These are phyloP conservation scores for Eristalis intricaria DNA, from an alignment of 2,888 invertebrate genomes.

Conservation along the genomic window DNA sequence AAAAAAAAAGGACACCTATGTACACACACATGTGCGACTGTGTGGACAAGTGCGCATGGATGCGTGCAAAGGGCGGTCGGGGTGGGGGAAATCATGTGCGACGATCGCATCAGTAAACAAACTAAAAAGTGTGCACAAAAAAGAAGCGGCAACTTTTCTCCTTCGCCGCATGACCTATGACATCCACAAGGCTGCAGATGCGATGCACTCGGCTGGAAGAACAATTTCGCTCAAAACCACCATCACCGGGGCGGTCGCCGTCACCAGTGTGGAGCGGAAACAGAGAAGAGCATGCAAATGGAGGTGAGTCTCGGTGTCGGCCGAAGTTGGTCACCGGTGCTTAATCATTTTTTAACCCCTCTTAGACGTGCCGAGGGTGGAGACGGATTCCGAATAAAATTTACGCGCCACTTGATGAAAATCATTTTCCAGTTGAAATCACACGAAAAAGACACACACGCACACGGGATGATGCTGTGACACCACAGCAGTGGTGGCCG, in stretches of 20 bases:
- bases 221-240: constrained; percentile 48
- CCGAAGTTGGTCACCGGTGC: background rate
- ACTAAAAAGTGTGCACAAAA: constrained; percentile 51
- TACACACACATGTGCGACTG: background rate
- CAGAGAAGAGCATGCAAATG: background rate
- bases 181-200: constrained; percentile 62
- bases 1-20: constrained; percentile 7
- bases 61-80: background rate
- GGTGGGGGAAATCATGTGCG: constrained; percentile 54
- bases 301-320: background rate
- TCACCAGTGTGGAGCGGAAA: background rate
- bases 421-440: constrained; percentile 64
- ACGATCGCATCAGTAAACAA: constrained; percentile 63
- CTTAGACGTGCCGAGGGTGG: background rate
- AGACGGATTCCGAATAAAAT: constrained; percentile 24
- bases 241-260: background rate
- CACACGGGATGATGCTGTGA: constrained; percentile 6
- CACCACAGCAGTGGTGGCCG: background rate
- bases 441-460: constrained; percentile 10
- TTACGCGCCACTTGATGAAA: constrained; percentile 47
- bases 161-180: constrained; percentile 56
- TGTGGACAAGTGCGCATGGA: background rate
- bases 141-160: background rate
- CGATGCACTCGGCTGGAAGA: constrained; percentile 55
- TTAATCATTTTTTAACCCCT: background rate